phyloP scores from a whole-genome alignment of 1,140 invertebrate species.

The Scylla paramamosain region DNA sequence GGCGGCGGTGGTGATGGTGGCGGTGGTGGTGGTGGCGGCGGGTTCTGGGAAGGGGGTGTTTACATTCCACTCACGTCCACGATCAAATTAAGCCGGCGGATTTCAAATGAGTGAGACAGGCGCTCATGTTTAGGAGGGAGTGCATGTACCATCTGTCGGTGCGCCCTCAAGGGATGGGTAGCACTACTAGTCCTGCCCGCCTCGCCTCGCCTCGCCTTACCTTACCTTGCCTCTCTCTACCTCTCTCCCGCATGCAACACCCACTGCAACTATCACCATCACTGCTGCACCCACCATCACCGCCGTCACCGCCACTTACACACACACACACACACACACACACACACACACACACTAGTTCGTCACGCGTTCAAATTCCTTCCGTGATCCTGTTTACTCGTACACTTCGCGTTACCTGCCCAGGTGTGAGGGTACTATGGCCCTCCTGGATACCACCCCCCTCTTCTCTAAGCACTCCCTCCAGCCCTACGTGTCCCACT shows the following conservation, averaged over 20 bases:
- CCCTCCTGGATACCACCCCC: too few species aligned
- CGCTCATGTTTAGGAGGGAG: background rate
- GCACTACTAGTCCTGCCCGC: background rate
- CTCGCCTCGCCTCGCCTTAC: background rate
- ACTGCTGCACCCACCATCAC: background rate
- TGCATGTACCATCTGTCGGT: constrained; percentile 21
- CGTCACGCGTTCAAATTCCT: background rate
- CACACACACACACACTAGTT: background rate
- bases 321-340: background rate
- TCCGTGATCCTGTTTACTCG: background rate
- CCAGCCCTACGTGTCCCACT: background rate
- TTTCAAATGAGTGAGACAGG: constrained; percentile 40
- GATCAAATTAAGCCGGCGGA: constrained; percentile 50
- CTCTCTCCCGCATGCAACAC: background rate
- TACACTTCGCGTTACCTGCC: background rate
- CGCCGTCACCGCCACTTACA: background rate
- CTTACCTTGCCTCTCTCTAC: background rate
- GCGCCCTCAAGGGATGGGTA: background rate
- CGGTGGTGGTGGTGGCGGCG: background rate
- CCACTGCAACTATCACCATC: too few species aligned
- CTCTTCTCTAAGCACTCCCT: too few species aligned
- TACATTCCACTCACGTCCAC: constrained; percentile 32
- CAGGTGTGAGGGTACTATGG: background rate
- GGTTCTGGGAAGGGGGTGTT: background rate
- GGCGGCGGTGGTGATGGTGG: background rate